Evolutionary conservation across 2,113 vertebrate genomes (phyloP).

Genomic region (Chlorodrepanis virens): DNA sequence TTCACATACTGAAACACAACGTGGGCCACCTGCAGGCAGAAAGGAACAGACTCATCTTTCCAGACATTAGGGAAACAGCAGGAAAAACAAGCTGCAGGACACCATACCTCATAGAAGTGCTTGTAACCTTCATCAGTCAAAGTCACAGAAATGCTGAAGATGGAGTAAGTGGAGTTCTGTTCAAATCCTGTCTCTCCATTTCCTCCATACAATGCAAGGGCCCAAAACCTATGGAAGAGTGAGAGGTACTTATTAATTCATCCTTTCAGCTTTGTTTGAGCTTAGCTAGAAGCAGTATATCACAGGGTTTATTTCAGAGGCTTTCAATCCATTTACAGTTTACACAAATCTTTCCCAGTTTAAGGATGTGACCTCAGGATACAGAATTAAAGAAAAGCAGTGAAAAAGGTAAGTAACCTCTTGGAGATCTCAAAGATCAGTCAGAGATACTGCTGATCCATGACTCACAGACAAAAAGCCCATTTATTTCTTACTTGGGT

Average conservation of each 20-base stretch:
- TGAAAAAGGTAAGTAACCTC: neutral
- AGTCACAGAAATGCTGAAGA: slow-evolving; percentile 95
- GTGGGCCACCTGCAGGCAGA: slow-evolving; percentile 83
- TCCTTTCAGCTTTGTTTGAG: neutral
- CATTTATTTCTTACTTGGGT: neutral
- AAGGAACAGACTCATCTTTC: neutral
- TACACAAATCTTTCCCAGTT: neutral
- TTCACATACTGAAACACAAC: slow-evolving; percentile 95
- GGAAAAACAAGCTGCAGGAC: neutral
- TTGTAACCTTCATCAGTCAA: slow-evolving; percentile 93
- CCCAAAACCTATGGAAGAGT: slow-evolving; percentile 84
- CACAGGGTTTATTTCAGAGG: neutral
- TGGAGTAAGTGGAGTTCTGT: slow-evolving; percentile 93
- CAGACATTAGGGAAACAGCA: neutral
- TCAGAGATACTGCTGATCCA: neutral
- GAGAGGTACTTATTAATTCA: neutral
- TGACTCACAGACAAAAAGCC: neutral
- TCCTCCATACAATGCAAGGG: slow-evolving; percentile 90
- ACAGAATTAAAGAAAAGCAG: neutral
- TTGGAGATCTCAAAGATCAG: neutral
- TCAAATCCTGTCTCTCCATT: slow-evolving; percentile 96
- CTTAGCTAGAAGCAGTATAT: neutral
- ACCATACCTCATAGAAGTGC: slow-evolving; percentile 89
- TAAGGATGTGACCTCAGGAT: neutral
- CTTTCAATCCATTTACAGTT: neutral